Percentiles rank a stretch among this genome's conserved stretches.
These are phyloP conservation scores for Diachasma alloeum DNA, from an alignment of 1,140 invertebrate genomes.

Conservation along the genomic window DNA sequence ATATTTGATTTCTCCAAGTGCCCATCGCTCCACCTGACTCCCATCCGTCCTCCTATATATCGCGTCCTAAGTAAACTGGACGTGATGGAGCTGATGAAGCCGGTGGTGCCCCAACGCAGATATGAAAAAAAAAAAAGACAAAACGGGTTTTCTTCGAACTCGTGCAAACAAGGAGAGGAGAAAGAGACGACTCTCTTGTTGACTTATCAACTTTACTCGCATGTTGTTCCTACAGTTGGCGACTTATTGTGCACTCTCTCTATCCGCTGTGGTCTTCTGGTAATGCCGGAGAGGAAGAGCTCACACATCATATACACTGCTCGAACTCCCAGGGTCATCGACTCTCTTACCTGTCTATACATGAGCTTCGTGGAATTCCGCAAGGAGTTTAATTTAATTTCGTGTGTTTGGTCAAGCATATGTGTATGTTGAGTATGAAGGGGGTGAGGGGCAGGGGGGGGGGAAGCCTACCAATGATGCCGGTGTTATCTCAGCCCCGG, in stretches of 20 bases:
- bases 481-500: not conserved
- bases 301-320: not conserved
- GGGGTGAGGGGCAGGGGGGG: too few species aligned
- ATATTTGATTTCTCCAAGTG: conserved; percentile 45
- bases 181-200: conserved; percentile 42
- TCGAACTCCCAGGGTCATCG: conserved; percentile 31
- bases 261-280: not conserved
- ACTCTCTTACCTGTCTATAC: conserved; percentile 24
- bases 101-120: conserved; percentile 14
- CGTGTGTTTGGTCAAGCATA: conserved; percentile 16
- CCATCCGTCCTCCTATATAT: conserved; percentile 33
- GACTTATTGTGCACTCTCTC: not conserved
- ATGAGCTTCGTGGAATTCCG: conserved; percentile 25
- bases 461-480: not conserved
- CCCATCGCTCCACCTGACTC: not conserved
- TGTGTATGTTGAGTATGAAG: not conserved
- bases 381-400: conserved; percentile 36
- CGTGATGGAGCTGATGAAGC: conserved; percentile 37
- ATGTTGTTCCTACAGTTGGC: conserved; percentile 25
- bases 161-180: conserved; percentile 48
- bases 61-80: conserved; percentile 55
- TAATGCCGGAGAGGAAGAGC: not conserved
- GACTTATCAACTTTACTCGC: conserved; percentile 58
- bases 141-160: conserved; percentile 56
- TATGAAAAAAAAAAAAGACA: conserved; percentile 36